Percentiles rank a stretch among this genome's conserved stretches.
Evolutionary conservation across 2,888 invertebrate genomes (phyloP).

Genomic region (Clepsis dumicolana): DNA sequence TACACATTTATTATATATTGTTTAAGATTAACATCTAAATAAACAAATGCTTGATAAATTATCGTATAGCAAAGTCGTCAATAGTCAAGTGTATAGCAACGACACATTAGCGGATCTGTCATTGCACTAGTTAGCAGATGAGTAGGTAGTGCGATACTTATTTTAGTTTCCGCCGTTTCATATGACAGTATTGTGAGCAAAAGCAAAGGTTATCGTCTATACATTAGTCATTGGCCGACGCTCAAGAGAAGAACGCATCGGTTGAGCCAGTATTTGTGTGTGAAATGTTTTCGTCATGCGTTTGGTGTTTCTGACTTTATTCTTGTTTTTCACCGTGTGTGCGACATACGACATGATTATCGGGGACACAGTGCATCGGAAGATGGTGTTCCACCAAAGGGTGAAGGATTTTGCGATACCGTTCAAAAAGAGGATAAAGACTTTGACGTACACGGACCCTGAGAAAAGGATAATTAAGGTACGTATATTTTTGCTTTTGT

Average conservation of each 20-base stretch:
- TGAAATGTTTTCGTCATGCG: conserved; percentile 70
- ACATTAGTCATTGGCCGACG: conserved; percentile 55
- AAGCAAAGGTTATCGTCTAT: conserved; percentile 65
- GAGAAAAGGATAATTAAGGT: conserved; percentile 79
- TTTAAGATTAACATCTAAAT: background rate
- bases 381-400: conserved; percentile 82
- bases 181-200: conserved; percentile 49
- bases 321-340: conserved; percentile 63
- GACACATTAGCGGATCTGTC: background rate
- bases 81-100: background rate
- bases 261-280: conserved; percentile 48
- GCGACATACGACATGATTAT: conserved; percentile 75
- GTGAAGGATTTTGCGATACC: conserved; percentile 81
- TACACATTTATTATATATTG: background rate
- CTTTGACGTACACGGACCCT: conserved; percentile 70
- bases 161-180: conserved; percentile 28
- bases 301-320: conserved; percentile 51
- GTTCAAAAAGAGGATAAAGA: conserved; percentile 77
- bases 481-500: background rate
- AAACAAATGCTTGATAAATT: conserved; percentile 11
- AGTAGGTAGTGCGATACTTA: conserved; percentile 21
- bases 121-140: conserved; percentile 7
- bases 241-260: conserved; percentile 48
- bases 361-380: conserved; percentile 79
- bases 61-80: background rate